Conservation (phyloP, 2,797 vertebrate species). For the Chelon labrosus region DNA sequence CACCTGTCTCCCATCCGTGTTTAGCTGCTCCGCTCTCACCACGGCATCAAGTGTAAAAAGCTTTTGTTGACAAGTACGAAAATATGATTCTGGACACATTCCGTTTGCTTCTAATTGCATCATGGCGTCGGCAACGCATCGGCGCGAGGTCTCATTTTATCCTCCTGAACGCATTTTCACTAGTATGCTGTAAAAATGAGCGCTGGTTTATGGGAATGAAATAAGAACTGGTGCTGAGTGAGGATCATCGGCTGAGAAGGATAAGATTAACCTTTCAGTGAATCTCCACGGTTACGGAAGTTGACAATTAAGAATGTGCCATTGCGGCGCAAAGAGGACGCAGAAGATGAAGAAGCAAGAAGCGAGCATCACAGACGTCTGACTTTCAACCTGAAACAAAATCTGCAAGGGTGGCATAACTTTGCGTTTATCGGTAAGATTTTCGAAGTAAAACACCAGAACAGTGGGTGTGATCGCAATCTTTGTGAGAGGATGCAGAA, state of each 20-base stretch:
- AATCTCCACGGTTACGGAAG: too few relatives aligned
- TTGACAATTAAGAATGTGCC: too few relatives aligned
- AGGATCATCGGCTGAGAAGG: too few relatives aligned
- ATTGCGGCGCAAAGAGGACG: too few relatives aligned
- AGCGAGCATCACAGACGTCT: neutral
- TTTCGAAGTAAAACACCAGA: neutral
- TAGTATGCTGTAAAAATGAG: slow-evolving; percentile 13
- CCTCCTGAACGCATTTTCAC: slow-evolving; percentile 6
- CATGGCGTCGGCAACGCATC: slow-evolving; percentile 34
- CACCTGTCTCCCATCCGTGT: slow-evolving; percentile 16
- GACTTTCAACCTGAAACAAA: neutral
- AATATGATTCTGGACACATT: slow-evolving; percentile 24
- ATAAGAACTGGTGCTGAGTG: neutral
- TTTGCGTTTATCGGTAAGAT: neutral
- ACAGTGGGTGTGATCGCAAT: neutral
- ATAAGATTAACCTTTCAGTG: too few relatives aligned
- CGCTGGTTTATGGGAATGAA: neutral
- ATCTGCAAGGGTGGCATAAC: too few relatives aligned
- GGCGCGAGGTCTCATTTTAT: slow-evolving; percentile 26
- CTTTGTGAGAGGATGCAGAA: neutral
- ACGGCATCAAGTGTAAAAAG: slow-evolving; percentile 24
- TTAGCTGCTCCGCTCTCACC: slow-evolving; percentile 37
- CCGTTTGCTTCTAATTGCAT: slow-evolving; percentile 64
- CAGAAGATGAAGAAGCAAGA: too few relatives aligned
- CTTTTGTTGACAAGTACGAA: slow-evolving; percentile 34